Conservation (phyloP, 1,140 invertebrate species). For the Macrobrachium nipponense region DNA sequence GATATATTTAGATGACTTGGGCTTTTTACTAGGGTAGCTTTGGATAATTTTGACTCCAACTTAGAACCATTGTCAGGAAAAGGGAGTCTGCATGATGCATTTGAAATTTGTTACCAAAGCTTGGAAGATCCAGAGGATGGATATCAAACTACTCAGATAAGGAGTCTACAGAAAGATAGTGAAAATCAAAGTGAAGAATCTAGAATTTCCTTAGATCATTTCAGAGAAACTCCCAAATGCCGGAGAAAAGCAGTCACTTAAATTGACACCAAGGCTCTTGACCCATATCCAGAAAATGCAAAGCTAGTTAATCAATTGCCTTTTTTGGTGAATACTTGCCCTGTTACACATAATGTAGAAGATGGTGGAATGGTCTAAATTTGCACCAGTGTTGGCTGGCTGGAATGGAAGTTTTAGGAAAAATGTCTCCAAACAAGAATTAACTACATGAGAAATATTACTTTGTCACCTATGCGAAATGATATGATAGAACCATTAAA, state of each 20-base stretch:
- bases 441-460: too few relatives aligned
- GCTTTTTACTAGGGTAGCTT: neutral
- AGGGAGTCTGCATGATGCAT: neutral
- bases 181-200: neutral
- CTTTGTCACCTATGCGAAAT: too few relatives aligned
- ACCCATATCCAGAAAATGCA: neutral
- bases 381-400: too few relatives aligned
- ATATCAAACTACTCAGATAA: neutral
- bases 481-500: too few relatives aligned
- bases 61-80: neutral
- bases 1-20: neutral
- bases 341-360: too few relatives aligned
- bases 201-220: neutral
- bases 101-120: neutral
- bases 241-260: neutral
- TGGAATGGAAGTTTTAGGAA: too few relatives aligned
- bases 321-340: neutral
- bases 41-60: conserved; percentile 2
- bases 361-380: too few relatives aligned
- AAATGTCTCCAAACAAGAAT: too few relatives aligned
- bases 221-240: neutral
- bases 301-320: neutral
- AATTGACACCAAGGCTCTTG: neutral
- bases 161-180: too few relatives aligned
- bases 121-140: neutral